Evolutionary conservation across 2,888 invertebrate species (phyloP).

Genomic region (Ophion ellenae): DNA sequence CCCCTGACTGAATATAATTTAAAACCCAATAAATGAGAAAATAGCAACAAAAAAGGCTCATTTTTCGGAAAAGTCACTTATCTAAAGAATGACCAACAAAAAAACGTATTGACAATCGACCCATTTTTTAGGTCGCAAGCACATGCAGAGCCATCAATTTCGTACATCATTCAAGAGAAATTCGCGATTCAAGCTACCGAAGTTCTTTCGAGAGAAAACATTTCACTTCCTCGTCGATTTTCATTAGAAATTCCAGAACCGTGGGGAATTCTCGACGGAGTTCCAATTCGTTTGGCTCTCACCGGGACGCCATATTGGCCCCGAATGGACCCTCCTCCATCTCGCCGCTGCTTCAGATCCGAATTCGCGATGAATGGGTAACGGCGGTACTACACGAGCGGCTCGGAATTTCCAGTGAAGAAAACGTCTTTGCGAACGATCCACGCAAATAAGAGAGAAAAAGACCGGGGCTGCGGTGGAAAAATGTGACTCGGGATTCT

Average conservation of each 20-base stretch:
- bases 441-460: background rate
- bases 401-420: background rate
- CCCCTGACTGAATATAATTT: no score
- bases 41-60: no score
- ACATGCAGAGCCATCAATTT: background rate
- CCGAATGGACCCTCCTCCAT: background rate
- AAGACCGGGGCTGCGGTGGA: no score
- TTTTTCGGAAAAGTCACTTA: no score
- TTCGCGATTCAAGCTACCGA: background rate
- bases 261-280: background rate
- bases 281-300: background rate
- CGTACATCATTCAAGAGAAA: background rate
- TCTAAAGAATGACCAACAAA: no score
- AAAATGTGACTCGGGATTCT: no score
- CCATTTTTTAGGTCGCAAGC: background rate
- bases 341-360: background rate
- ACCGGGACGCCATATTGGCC: background rate
- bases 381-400: background rate
- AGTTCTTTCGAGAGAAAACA: background rate
- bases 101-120: background rate
- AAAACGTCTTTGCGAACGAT: background rate
- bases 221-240: background rate
- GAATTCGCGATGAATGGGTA: background rate
- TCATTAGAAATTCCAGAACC: background rate
- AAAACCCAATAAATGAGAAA: no score